These are phyloP conservation scores for Lepus townsendii DNA, from an alignment of 2,797 vertebrate genomes.

Conservation along the genomic window DNA sequence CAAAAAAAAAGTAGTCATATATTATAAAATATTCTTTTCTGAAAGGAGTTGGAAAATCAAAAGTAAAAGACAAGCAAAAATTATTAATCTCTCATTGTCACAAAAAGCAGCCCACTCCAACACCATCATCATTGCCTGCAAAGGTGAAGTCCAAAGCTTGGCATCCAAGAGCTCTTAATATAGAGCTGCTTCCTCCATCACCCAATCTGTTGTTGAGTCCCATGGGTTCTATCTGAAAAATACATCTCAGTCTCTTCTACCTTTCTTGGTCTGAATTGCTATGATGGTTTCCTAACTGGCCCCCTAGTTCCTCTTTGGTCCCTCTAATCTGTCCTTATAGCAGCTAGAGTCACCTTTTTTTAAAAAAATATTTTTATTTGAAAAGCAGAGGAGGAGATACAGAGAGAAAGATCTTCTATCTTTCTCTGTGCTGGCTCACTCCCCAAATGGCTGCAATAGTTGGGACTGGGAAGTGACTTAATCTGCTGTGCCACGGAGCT, in stretches of 20 bases:
- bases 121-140: background rate
- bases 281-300: background rate
- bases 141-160: background rate
- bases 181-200: background rate
- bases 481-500: too few relatives aligned
- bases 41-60: background rate
- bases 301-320: background rate
- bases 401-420: too few relatives aligned
- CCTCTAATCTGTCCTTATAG: background rate
- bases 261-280: background rate
- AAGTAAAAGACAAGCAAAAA: constrained; percentile 1
- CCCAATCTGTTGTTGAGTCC: background rate
- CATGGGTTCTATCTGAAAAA: background rate
- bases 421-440: too few relatives aligned
- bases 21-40: background rate
- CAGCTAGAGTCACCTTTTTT: background rate
- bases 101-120: background rate
- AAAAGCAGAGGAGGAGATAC: too few relatives aligned
- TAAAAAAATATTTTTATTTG: too few relatives aligned
- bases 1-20: constrained; percentile 9
- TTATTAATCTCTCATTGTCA: background rate
- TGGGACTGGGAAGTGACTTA: too few relatives aligned
- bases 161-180: background rate
- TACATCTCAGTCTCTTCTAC: background rate
- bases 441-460: too few relatives aligned